Evolutionary conservation across 2,797 vertebrate species (phyloP), one percentile per base, ranked within the genome.

Genomic region (Centropyge bicolor): DNA sequence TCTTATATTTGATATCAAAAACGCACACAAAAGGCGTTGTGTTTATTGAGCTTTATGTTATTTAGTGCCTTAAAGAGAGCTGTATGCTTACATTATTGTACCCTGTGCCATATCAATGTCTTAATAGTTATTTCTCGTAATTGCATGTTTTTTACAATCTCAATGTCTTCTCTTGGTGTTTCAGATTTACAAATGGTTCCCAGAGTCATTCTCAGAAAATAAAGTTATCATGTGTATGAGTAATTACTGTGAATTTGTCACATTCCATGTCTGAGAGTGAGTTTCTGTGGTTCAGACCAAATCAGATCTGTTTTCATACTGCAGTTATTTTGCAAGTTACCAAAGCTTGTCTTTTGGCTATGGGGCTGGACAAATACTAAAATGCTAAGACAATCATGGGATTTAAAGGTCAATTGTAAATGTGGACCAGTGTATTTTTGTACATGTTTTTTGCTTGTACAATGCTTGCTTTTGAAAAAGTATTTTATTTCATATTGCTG

Each of bases 11-110:
- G 35, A 52, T 70, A 71, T 80, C 10, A 51, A 54, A 81, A 83
- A 57, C 17, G 22, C 46, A 76, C 77, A 81, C 49, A 61, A 43
- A 67, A 51, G 19, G 27, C 3, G 41, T 69, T 78, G 71, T 75
- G 72, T 76, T 83, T 55, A 45, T 57, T 55, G 64, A 76, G 54
- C 70, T 83, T 82, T 81, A 81, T 70, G 63, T 78, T 77, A 69
- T n/a, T n/a, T 80, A 74, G 86, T 93, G 91, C 92, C 91, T 93
- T 91, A 92, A 92, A 91, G 73, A 69, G 83, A 86, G 83, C 70
- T 83, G 52, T 83, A 65, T 74, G 62, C 70, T 84, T 78, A 46
- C 51, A 62, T 86, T 84, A 80, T 86, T 80, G 52, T 89, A 83
- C 35, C 62, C 67, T 70, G 70, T 81, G 75, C 59, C 88, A 74